Evolutionary conservation across 1,140 invertebrate species (phyloP).

Genomic region (Centruroides vittatus): DNA sequence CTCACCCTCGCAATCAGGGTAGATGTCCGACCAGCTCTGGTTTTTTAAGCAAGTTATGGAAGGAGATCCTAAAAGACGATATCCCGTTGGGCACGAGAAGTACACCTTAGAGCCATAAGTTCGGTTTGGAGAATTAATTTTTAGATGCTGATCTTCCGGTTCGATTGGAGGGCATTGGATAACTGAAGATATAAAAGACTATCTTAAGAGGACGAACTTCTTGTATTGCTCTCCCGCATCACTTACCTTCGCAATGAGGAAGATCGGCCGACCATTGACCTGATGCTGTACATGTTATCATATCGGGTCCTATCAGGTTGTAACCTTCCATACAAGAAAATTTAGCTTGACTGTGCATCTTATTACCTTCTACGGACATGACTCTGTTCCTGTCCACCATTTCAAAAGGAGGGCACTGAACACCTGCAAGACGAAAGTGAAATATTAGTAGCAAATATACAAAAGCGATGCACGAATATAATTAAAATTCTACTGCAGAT

Average conservation of each 20-base stretch:
- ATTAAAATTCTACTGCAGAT: no score
- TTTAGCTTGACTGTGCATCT: conserved; percentile 19
- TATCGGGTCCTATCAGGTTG: conserved; percentile 17
- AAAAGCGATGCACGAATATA: no score
- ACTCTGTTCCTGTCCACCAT: conserved; percentile 19
- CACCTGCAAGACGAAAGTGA: conserved; percentile 7
- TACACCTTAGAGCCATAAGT: conserved; percentile 50
- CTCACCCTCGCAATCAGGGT: conserved; percentile 17
- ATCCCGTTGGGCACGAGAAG: conserved; percentile 68
- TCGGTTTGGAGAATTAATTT: conserved; percentile 43
- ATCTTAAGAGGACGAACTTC: no score
- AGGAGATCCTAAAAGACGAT: conserved; percentile 50
- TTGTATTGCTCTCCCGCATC: no score
- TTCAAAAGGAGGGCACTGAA: conserved; percentile 19
- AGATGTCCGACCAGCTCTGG: conserved; percentile 48
- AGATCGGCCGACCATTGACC: conserved; percentile 19
- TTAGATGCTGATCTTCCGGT: conserved; percentile 35
- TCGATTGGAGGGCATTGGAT: conserved; percentile 40
- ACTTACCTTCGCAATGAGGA: conserved; percentile 12
- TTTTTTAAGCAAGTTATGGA: conserved; percentile 57
- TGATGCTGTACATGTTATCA: conserved; percentile 18
- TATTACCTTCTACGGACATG: conserved; percentile 19
- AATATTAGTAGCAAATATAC: background rate
- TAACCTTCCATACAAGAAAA: conserved; percentile 22
- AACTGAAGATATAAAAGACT: conserved; percentile 31